Evolutionary conservation across 2,888 invertebrate species (phyloP).

Genomic region (Acanthosepion lycidas): DNA sequence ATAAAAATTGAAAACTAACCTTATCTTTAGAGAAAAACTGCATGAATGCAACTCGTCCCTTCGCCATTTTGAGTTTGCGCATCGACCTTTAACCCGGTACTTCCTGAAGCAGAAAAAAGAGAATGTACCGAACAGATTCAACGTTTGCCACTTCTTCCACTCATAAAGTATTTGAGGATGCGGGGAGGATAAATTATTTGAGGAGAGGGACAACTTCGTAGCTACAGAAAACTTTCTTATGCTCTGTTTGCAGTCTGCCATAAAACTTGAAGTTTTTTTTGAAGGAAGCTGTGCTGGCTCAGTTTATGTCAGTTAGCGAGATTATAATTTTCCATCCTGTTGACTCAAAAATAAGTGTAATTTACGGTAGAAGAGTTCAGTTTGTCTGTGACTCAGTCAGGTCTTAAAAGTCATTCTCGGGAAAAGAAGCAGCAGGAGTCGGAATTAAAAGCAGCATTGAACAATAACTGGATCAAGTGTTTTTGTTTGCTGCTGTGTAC

Average conservation of each 20-base stretch:
- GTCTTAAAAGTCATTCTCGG: no score
- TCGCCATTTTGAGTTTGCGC: conserved; percentile 44
- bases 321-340: no score
- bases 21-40: conserved; percentile 44
- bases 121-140: background rate
- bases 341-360: no score
- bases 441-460: no score
- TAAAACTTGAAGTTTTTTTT: background rate
- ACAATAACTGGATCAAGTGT: no score
- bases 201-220: background rate
- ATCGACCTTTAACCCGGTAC: conserved; percentile 40
- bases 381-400: no score
- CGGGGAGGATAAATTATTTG: background rate
- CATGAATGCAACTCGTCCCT: conserved; percentile 43
- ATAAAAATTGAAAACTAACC: conserved; percentile 17
- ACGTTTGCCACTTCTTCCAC: background rate
- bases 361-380: no score
- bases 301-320: no score
- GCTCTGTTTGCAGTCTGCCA: background rate
- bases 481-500: no score
- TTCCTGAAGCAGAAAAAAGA: conserved; percentile 33
- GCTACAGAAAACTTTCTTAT: background rate
- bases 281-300: no score
- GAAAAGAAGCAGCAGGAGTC: no score
- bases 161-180: background rate